A percentile compares a stretch with the other conserved stretches of the same genome.
Conservation (phyloP, 1,140 invertebrate genomes). For the Oreohelix idahoensis region DNA sequence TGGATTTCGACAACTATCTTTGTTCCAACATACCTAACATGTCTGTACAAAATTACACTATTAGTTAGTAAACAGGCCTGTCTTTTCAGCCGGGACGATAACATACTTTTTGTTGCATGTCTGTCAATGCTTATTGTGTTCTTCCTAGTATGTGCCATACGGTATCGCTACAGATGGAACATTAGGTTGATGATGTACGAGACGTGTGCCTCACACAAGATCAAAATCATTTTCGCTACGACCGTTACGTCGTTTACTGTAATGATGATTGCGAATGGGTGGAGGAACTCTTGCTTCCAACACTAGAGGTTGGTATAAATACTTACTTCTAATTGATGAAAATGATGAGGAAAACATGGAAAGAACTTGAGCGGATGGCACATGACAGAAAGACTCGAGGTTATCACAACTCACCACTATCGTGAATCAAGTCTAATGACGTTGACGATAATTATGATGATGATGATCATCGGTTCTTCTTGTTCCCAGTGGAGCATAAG, state of each 20-base stretch:
- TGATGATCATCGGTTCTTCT: no score
- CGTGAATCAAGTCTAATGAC: no score
- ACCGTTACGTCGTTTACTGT: constrained; percentile 27
- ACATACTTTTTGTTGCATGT: constrained; percentile 31
- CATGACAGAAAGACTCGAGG: no score
- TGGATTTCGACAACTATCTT: background rate
- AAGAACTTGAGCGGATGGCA: no score
- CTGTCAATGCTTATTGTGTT: constrained; percentile 26
- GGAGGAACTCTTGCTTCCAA: background rate
- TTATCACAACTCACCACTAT: no score
- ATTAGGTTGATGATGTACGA: constrained; percentile 19
- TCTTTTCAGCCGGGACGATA: background rate
- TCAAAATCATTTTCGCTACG: background rate
- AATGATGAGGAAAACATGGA: no score
- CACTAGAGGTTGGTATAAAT: constrained; percentile 23
- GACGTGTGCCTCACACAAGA: background rate
- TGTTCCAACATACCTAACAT: constrained; percentile 1
- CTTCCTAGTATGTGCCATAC: constrained; percentile 10
- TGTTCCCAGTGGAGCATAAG: no score
- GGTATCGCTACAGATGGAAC: constrained; percentile 21
- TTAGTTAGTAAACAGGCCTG: constrained; percentile 22
- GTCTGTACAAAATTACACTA: background rate
- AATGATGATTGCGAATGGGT: constrained; percentile 33
- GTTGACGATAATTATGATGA: no score
- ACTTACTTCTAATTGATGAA: no score